phyloP scores from a whole-genome alignment of 1,140 invertebrate genomes.

The Sinonovacula constricta region DNA sequence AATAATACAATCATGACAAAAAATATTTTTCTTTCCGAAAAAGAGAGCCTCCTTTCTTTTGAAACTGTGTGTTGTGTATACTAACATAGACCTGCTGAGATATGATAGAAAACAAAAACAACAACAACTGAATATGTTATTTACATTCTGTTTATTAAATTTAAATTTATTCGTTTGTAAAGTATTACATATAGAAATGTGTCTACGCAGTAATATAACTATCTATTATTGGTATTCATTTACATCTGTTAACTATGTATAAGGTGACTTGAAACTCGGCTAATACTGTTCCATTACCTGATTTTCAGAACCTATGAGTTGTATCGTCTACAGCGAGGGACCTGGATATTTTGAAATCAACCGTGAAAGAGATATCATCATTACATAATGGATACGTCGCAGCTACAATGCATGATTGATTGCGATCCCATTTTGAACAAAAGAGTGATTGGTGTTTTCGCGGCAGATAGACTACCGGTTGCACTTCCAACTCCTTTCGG shows the following conservation, averaged over 20 bases:
- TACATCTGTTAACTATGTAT: neutral
- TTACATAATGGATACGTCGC: conserved; percentile 22
- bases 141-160: too few relatives aligned
- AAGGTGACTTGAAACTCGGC: neutral
- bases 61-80: too few relatives aligned
- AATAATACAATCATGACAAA: too few relatives aligned
- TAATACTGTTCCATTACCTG: neutral
- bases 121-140: too few relatives aligned
- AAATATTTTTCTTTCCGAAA: too few relatives aligned
- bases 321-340: conserved; percentile 30
- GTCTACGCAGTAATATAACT: neutral
- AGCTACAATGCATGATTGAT: conserved; percentile 19
- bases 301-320: conserved; percentile 29
- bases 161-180: neutral
- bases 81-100: too few relatives aligned
- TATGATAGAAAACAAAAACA: too few relatives aligned
- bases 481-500: conserved; percentile 15
- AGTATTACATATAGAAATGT: neutral
- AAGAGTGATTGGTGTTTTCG: conserved; percentile 18
- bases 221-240: neutral
- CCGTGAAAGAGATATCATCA: conserved; percentile 32
- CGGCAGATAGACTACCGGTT: conserved; percentile 21
- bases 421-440: conserved; percentile 17
- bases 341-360: conserved; percentile 21
- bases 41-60: too few relatives aligned